These are phyloP conservation scores for Phalacrocorax brasilianus DNA, from an alignment of 2,113 vertebrate species.

Conservation along the genomic window DNA sequence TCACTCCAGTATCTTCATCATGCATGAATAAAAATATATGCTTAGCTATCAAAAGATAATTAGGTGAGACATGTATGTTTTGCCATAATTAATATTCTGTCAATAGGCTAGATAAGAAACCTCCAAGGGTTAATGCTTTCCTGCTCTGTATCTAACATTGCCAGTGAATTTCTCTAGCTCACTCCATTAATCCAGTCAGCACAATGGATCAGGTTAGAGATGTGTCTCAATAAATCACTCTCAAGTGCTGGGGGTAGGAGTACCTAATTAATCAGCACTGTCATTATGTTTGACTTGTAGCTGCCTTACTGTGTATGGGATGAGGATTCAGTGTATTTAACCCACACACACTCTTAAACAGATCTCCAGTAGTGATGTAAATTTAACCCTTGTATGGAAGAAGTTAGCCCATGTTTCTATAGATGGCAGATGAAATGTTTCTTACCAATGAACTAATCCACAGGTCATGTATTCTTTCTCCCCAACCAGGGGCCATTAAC, in stretches of 20 bases:
- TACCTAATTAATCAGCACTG: constrained; percentile 87
- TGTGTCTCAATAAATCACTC: constrained; percentile 86
- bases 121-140: constrained; percentile 79
- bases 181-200: constrained; percentile 84
- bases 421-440: background rate
- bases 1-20: constrained; percentile 61
- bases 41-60: constrained; percentile 79
- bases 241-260: constrained; percentile 82
- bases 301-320: constrained; percentile 82
- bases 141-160: constrained; percentile 71
- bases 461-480: background rate
- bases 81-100: constrained; percentile 84
- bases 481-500: background rate
- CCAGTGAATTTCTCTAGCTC: constrained; percentile 79
- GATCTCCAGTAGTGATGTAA: constrained; percentile 69
- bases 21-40: constrained; percentile 73
- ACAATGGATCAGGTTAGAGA: constrained; percentile 84
- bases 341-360: constrained; percentile 75
- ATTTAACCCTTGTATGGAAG: constrained; percentile 74
- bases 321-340: constrained; percentile 82
- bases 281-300: constrained; percentile 88
- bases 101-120: constrained; percentile 81
- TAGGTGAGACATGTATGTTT: constrained; percentile 76
- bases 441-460: background rate
- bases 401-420: background rate